Base-by-base conservation (phyloP, 2,113 vertebrate species). In the Pteruthius melanotis region DNA sequence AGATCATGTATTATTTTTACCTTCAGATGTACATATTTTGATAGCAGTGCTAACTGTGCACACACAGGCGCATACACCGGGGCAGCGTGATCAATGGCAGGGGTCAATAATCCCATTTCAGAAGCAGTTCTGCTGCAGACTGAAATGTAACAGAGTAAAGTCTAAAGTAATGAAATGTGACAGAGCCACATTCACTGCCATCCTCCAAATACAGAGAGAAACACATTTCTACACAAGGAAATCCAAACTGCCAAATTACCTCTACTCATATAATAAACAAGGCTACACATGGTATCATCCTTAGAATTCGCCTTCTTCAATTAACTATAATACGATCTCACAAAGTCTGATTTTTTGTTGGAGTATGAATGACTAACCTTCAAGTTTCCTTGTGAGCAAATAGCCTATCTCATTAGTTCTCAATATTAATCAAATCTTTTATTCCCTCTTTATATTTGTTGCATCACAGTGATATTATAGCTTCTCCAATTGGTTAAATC, bases 311-410 rank as follows among this genome's bases (percentile, higher is more conserved):
- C 87, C 93, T 96, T 94, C 95, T 97, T 95, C 97, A 98, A 93
- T 97, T 97, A 97, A 84, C 85, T 77, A 40, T 95, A 97, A 98
- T 91, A 95, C 61, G 75, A 96, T 94, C 93, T 95, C 90, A 89
- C 75, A 94, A 94, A 95, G 95, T 91, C 83, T 95, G 95, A 89
- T 63, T 66, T 90, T 90, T 84, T 82, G 57, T 95, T 96, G 78
- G 88, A 97, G 89, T 94, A 91, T 63, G 96, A 97, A 97, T 23
- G 77, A 97, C 94, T 97, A 94, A 97, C 97, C 96, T 97, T 97
- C 95, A 96, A 92, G 88, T 96, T 97, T 87, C 94, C 93, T 96
- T 97, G 96, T 89, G 96, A 97, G 93, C 63, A 97, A 97, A 97
- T 71, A 89, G 91, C 59, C 93, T 90, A 71, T 86, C 97, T 95